phyloP scores from a whole-genome alignment of 2,797 vertebrate species.

The Emys orbicularis region DNA sequence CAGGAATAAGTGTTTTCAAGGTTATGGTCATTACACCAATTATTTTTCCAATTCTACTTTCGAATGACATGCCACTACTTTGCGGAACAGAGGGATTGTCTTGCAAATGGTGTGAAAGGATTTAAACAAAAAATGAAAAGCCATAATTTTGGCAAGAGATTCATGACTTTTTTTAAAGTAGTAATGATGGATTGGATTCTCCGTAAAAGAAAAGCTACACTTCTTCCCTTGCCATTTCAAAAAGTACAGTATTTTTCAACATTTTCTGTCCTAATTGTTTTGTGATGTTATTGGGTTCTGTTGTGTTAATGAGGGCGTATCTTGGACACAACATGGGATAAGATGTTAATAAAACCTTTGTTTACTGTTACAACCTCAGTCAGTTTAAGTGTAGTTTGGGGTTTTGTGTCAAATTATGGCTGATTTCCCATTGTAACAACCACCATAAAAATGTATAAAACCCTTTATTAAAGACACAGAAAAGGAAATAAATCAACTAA shows the following conservation, averaged over 20 bases:
- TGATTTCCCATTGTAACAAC: constrained; percentile 54
- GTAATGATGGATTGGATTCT: constrained; percentile 27
- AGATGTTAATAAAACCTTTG: constrained; percentile 74
- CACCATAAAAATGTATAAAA: constrained; percentile 52
- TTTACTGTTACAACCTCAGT: constrained; percentile 69
- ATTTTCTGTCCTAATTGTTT: constrained; percentile 66
- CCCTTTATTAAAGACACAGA: constrained; percentile 40
- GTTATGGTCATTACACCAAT: constrained; percentile 63
- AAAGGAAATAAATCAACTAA: constrained; percentile 10
- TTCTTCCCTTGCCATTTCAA: constrained; percentile 62
- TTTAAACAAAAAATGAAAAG: constrained; percentile 37
- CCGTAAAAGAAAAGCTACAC: constrained; percentile 28
- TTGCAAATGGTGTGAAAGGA: constrained; percentile 17
- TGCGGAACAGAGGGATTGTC: constrained; percentile 35
- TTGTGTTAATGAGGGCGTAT: constrained; percentile 72
- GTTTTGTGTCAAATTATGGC: constrained; percentile 70
- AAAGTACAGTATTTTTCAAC: constrained; percentile 51
- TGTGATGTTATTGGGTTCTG: constrained; percentile 60
- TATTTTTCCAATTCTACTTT: constrained; percentile 68
- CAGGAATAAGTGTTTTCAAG: constrained; percentile 53
- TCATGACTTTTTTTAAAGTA: constrained; percentile 50
- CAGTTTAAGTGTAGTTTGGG: constrained; percentile 63
- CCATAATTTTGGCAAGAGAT: constrained; percentile 53
- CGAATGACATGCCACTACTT: constrained; percentile 39
- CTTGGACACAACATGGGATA: constrained; percentile 65